These are phyloP conservation scores for Mimachlamys varia DNA, from an alignment of 2,888 invertebrate genomes.

Conservation along the genomic window DNA sequence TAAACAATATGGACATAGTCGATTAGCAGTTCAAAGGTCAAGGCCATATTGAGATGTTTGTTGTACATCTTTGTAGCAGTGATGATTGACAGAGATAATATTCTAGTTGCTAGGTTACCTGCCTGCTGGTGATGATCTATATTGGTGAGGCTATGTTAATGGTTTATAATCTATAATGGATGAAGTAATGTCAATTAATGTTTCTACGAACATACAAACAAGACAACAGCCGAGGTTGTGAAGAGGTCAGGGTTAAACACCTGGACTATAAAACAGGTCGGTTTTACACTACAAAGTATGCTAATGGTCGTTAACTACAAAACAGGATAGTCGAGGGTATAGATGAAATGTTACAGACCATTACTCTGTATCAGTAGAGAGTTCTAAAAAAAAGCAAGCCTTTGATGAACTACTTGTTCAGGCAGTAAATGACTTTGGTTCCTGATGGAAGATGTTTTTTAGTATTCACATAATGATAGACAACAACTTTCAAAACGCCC, in stretches of 20 bases:
- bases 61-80: not conserved
- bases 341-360: not conserved
- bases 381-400: not conserved
- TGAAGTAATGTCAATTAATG: not conserved
- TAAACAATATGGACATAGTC: not conserved
- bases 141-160: not conserved
- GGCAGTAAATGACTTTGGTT: not conserved
- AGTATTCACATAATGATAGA: too few species aligned
- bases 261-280: not conserved
- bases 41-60: not conserved
- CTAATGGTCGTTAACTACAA: slow-evolving; percentile 2
- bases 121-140: not conserved
- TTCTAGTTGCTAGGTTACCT: not conserved
- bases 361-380: not conserved
- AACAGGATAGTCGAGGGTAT: not conserved
- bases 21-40: not conserved
- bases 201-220: not conserved
- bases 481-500: too few species aligned
- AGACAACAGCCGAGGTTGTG: not conserved
- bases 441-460: too few species aligned
- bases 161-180: not conserved
- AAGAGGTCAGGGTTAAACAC: not conserved
- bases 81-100: not conserved
- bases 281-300: not conserved
- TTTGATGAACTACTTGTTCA: not conserved